Conservation (phyloP, 1,140 invertebrate genomes). For the Trichonephila clavata region DNA sequence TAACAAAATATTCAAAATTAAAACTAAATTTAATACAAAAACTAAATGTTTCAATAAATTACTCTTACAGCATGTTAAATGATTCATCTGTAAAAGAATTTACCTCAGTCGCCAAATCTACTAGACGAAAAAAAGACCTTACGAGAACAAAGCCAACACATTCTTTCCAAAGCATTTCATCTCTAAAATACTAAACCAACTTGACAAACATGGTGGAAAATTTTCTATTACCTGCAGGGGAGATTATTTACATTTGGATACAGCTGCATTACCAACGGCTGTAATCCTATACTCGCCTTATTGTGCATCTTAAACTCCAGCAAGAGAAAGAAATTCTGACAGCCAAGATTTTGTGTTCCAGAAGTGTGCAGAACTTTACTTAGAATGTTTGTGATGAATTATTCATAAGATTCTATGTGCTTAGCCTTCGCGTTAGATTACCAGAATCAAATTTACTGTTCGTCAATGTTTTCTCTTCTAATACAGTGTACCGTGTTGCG, state of each 20-base stretch:
- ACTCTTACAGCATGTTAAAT: no score
- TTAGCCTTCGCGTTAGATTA: slow-evolving; percentile 53
- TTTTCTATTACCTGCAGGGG: not conserved
- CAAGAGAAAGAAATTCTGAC: slow-evolving; percentile 15
- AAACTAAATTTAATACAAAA: no score
- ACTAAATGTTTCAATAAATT: no score
- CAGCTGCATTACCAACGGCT: not conserved
- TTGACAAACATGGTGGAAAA: no score
- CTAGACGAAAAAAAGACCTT: not conserved
- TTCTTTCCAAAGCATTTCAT: not conserved
- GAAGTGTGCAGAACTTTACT: slow-evolving; percentile 25
- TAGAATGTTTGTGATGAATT: slow-evolving; percentile 54
- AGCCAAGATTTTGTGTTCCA: not conserved
- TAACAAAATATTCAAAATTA: no score
- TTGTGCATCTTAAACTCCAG: not conserved
- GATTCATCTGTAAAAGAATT: no score
- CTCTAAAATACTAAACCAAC: no score
- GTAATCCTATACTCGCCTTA: not conserved
- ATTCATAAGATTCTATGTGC: slow-evolving; percentile 25
- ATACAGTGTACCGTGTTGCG: not conserved
- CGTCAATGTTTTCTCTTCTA: slow-evolving; percentile 54
- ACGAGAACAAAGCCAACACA: not conserved
- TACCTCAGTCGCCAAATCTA: no score
- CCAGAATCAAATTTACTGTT: slow-evolving; percentile 36
- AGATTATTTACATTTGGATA: not conserved